Base-by-base conservation (phyloP, 2,888 invertebrate species). In the Melanchra persicariae region DNA sequence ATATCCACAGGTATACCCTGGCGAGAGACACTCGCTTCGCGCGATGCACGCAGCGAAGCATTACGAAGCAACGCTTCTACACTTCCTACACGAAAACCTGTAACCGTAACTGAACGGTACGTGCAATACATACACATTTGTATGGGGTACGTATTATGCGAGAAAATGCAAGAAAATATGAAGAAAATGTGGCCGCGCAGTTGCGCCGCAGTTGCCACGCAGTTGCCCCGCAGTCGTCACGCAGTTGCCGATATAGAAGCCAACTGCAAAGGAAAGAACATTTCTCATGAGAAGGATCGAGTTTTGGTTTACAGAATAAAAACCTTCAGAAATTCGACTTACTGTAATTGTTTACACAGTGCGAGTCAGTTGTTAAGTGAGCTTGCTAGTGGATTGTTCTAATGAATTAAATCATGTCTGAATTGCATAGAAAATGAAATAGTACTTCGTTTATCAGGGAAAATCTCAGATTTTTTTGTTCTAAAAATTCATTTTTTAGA, bases 41-140 rank as follows among this genome's bases (percentile, higher is more conserved):
- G 98, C 98, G 88, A 97, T 99, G 90, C 99, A 99, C 94, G 98
- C 99, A 45, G 99, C 98, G 87, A 99, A 99, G 94, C 99, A 99
- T 93, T 99, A 99, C 93, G 99, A 99, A 94, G 99, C 99, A 10
- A 98, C 98, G 62, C 95, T 99, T 74, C 96, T 99, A 72, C 98
- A 98, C 84, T 99, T 99, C 94, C 96, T 99, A 84, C 98, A 99
- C 85, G 95, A 96, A 77, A 95, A 95, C 83, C 85, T 96, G 62
- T 95, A 90, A 90, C 49, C 6, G 43, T 22, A 26, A 34, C 8
- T n/a, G 19, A 37, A 24, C 30, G 22, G 61, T 64, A 62, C 43
- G 30, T 52, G 51, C 45, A 34, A 45, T 63, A 51, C 49, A 66
- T 24, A 79, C n/a, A 34, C 51, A 37, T 61, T 52, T 64, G 60